phyloP scores from a whole-genome alignment of 2,797 vertebrate species.

The Mormyrus hasselquistii region DNA sequence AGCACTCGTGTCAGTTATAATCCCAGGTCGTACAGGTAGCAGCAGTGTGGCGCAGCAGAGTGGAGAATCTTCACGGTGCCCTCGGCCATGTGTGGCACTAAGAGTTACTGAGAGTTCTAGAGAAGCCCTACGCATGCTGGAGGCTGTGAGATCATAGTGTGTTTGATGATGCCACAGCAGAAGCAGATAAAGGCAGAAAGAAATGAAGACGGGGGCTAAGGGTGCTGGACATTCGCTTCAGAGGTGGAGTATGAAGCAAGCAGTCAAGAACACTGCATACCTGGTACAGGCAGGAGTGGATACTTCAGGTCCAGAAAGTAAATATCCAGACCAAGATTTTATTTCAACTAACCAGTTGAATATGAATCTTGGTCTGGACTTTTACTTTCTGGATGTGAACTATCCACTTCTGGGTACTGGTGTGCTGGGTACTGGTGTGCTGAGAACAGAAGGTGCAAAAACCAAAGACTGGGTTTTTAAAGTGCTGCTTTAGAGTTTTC shows the following conservation, averaged over 20 bases:
- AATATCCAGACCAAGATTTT: neutral
- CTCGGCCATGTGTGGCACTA: neutral
- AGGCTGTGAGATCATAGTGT: neutral
- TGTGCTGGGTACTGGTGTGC: neutral
- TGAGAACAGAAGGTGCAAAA: neutral
- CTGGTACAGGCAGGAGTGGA: neutral
- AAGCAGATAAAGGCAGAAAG: neutral
- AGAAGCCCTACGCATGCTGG: neutral
- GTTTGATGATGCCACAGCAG: neutral
- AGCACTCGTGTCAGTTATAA: neutral
- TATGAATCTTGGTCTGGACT: neutral
- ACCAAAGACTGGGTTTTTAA: neutral
- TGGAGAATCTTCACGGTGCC: neutral
- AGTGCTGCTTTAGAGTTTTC: neutral
- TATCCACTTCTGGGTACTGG: neutral
- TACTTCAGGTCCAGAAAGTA: neutral
- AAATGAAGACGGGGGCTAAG: too few species aligned
- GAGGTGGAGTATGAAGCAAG: neutral
- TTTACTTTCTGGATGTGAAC: neutral
- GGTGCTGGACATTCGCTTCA: neutral
- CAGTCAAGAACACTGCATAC: neutral
- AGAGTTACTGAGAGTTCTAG: neutral
- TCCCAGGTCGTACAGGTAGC: neutral
- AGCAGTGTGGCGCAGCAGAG: neutral
- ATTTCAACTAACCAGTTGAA: neutral